Percentiles rank a stretch among this genome's conserved stretches.
Evolutionary conservation across 2,797 vertebrate species (phyloP).

Genomic region (Emys orbicularis): DNA sequence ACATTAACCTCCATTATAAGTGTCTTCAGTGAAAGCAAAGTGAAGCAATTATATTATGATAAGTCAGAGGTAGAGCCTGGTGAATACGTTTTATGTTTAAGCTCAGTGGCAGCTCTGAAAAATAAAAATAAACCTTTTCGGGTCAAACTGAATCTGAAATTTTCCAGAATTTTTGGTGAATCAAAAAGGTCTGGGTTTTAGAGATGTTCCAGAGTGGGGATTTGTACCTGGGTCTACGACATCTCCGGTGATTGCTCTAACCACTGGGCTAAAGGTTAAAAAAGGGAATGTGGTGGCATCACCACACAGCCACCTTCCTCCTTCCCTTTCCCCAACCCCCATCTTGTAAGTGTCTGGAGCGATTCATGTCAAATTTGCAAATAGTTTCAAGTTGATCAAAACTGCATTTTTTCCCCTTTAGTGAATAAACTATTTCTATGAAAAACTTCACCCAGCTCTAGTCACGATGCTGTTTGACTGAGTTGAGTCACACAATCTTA

Average conservation of each 20-base stretch:
- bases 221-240: not conserved
- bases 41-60: not conserved
- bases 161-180: not conserved
- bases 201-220: not conserved
- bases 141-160: too few species aligned
- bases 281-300: not conserved
- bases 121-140: too few species aligned
- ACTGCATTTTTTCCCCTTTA: not conserved
- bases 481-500: not conserved
- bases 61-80: not conserved
- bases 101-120: not conserved
- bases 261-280: not conserved
- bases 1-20: constrained; percentile 1
- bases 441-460: not conserved
- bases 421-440: not conserved
- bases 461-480: not conserved
- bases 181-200: not conserved
- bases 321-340: not conserved
- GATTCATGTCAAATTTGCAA: not conserved
- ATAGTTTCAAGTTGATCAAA: not conserved
- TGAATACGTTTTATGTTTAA: not conserved
- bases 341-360: not conserved
- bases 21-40: not conserved
- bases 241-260: not conserved
- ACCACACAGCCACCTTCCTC: too few species aligned